Evolutionary conservation across 1,140 invertebrate species (phyloP).

Genomic region (Cotesia chilonis): DNA sequence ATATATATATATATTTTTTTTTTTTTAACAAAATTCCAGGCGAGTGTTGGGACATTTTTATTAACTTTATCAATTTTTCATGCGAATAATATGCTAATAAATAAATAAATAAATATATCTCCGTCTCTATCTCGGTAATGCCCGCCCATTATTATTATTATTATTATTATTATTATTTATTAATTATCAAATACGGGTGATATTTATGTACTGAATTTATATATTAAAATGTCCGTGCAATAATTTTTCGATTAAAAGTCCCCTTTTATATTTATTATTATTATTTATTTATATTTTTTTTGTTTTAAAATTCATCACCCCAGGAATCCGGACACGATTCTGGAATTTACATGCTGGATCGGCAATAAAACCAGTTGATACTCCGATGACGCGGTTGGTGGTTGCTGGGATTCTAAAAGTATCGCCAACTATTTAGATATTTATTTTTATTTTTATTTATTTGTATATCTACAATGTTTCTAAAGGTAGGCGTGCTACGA

Average conservation of each 20-base stretch:
- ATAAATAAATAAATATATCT: not conserved
- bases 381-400: not conserved
- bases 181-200: slow-evolving; percentile 19
- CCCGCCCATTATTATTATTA: slow-evolving; percentile 9
- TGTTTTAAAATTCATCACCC: slow-evolving; percentile 13
- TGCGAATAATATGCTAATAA: slow-evolving; percentile 15
- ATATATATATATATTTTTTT: not conserved
- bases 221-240: not conserved
- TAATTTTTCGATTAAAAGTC: not conserved
- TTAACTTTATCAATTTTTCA: slow-evolving; percentile 24
- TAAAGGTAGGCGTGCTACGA: not conserved
- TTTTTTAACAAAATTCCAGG: not conserved
- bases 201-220: not conserved
- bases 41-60: slow-evolving; percentile 15
- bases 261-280: not conserved
- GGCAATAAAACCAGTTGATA: slow-evolving; percentile 1
- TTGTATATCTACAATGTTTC: not conserved
- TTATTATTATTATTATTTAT: not conserved
- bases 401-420: not conserved
- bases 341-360: not conserved
- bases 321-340: slow-evolving; percentile 21
- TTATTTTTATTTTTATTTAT: not conserved
- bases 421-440: not conserved
- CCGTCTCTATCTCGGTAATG: not conserved
- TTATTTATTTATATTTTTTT: too few species aligned